Evolutionary conservation across 2,888 invertebrate species (phyloP), one percentile per base, ranked within the genome.

Genomic region (Sarcophaga rosellei): DNA sequence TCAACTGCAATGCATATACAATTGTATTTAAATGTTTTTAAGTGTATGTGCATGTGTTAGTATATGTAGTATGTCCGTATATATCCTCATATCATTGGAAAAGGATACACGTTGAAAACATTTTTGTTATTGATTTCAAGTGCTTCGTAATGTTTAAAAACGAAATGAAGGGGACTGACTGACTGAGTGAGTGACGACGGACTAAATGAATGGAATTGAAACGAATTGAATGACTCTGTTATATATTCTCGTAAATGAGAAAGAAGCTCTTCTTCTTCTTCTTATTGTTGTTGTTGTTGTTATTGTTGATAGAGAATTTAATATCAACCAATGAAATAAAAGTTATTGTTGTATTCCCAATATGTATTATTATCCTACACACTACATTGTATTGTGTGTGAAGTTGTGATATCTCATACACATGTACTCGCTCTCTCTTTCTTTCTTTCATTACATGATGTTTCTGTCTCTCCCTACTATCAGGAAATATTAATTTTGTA

Each of bases 291-390:
- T 3, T 44, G 17, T 66, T 35, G 35, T 53, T 45, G 53, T 47
- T 65, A 21, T 35, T 63, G 8, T 82, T 72, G 23, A 53, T 15
- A 15, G 53, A 17, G 53, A 35, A 75, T 35, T 10, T 35, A 35
- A 35, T 84, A 84, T 62, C 86, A 86, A 84, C 86, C 86, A 86
- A 86, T 86, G 84, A 84, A 84, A 84, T 86, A 79, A 84, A 75
- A 81, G 86, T 86, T 79, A 74, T 83, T 86, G 78, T 73, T 53
- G 35, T 35, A 10, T 53, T 53, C 17, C 53, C 53, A 53, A 15
- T 5, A n/a, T n/a, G n/a, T n/a, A 57, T 57, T 53, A 53, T 53
- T 53, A 53, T 53, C 17, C 53, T 35, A 35, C 35, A 35, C 10
- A 2, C 35, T 35, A 35, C 8, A 35, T 35, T 35, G 35, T 35